Conservation (phyloP, 64 coral and sea anemone species). For the Montipora foliosa region DNA sequence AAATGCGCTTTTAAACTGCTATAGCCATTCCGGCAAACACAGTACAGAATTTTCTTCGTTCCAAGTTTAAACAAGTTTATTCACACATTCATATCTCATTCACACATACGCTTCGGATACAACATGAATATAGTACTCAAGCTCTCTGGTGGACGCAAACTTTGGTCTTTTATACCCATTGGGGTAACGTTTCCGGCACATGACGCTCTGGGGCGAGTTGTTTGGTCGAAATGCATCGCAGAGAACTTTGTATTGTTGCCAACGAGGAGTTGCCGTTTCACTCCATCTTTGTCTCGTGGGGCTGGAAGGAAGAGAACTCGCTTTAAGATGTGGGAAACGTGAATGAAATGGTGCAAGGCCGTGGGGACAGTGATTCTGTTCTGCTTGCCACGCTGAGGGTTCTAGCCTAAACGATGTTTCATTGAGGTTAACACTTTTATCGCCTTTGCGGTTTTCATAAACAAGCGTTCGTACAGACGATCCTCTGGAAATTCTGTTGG, state of each 20-base stretch:
- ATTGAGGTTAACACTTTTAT: neutral
- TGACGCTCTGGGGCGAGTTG: neutral
- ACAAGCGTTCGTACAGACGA: neutral
- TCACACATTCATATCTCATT: too few species aligned
- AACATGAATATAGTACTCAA: constrained; percentile 31
- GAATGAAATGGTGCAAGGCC: neutral
- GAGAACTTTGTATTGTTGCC: constrained; percentile 30
- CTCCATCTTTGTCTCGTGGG: neutral
- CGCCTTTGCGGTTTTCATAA: neutral
- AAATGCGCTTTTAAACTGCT: neutral
- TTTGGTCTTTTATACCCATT: constrained; percentile 16
- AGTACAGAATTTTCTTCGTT: neutral
- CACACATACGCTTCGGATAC: neutral
- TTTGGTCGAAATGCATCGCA: constrained; percentile 24
- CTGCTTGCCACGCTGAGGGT: neutral
- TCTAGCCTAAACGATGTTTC: neutral
- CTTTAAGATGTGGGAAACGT: constrained; percentile 22
- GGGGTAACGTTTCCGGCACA: neutral
- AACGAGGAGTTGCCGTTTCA: neutral
- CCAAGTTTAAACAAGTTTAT: too few species aligned
- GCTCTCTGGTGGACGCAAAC: neutral
- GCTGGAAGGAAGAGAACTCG: neutral
- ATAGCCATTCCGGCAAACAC: neutral
- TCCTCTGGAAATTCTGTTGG: neutral
- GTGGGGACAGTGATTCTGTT: neutral